Percentiles rank a stretch among this genome's conserved stretches.
These are phyloP conservation scores for Chanos chanos DNA, from an alignment of 2,797 vertebrate genomes.

Conservation along the genomic window DNA sequence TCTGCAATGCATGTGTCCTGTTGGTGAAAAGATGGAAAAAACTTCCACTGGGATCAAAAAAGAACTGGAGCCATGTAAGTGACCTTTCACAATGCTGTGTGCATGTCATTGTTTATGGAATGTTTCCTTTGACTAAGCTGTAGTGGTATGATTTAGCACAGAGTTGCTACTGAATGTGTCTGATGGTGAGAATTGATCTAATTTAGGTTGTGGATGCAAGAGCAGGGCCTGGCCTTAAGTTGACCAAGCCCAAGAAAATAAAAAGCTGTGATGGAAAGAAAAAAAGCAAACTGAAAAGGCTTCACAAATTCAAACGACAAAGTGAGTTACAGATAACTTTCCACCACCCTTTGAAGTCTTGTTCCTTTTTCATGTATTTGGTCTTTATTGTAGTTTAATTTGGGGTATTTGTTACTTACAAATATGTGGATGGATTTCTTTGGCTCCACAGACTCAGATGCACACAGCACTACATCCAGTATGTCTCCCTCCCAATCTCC, in stretches of 20 bases:
- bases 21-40: conserved; percentile 83
- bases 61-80: conserved; percentile 81
- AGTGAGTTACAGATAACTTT: conserved; percentile 59
- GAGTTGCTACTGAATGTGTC: too few relatives aligned
- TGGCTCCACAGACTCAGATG: conserved; percentile 71
- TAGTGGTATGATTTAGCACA: background rate
- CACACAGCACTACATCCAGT: conserved; percentile 80
- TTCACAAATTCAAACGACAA: conserved; percentile 79
- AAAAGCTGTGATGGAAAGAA: conserved; percentile 75
- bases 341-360: background rate
- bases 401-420: background rate
- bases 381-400: background rate
- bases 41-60: conserved; percentile 77
- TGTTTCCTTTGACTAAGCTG: background rate
- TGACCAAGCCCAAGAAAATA: conserved; percentile 80
- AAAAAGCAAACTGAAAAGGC: conserved; percentile 75
- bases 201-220: conserved; percentile 79
- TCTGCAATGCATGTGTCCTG: conserved; percentile 80
- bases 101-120: background rate
- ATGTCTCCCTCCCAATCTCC: conserved; percentile 79
- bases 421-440: background rate
- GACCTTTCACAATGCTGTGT: background rate
- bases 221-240: conserved; percentile 79
- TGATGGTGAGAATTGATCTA: too few relatives aligned
- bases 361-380: background rate